Conservation (phyloP, 2,113 vertebrate species). For the Acrocephalus kingi region DNA sequence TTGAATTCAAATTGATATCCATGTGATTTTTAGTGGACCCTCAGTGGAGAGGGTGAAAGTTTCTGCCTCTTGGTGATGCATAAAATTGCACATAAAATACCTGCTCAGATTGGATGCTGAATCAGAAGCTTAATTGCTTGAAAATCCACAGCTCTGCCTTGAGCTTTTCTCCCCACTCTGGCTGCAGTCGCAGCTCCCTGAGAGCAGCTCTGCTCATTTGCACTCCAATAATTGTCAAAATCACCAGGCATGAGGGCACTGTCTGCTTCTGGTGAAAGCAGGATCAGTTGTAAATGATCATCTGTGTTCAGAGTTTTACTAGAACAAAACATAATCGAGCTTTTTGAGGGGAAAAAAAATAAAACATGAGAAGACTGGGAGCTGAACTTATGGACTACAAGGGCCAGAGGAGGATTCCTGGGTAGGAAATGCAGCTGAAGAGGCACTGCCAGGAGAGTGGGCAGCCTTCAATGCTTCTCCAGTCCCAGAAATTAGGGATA, state of each 20-base stretch:
- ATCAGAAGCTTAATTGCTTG: not conserved
- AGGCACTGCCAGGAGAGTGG: not conserved
- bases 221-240: not conserved
- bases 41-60: not conserved
- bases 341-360: not conserved
- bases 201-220: not conserved
- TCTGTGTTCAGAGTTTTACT: not conserved
- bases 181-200: not conserved
- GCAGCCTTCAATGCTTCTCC: not conserved
- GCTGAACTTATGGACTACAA: not conserved
- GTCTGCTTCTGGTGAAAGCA: not conserved
- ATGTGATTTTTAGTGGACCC: not conserved
- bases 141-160: not conserved
- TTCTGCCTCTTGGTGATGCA: not conserved
- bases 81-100: not conserved
- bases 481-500: not conserved
- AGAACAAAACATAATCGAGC: not conserved
- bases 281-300: not conserved
- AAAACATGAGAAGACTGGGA: not conserved
- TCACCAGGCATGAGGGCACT: not conserved
- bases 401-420: not conserved
- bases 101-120: not conserved
- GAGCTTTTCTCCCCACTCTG: not conserved
- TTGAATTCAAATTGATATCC: not conserved
- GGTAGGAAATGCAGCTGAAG: not conserved